A percentile compares a stretch with the other conserved stretches of the same genome.
Conservation (phyloP, 2,797 vertebrate species). For the Hydrolagus colliei region DNA sequence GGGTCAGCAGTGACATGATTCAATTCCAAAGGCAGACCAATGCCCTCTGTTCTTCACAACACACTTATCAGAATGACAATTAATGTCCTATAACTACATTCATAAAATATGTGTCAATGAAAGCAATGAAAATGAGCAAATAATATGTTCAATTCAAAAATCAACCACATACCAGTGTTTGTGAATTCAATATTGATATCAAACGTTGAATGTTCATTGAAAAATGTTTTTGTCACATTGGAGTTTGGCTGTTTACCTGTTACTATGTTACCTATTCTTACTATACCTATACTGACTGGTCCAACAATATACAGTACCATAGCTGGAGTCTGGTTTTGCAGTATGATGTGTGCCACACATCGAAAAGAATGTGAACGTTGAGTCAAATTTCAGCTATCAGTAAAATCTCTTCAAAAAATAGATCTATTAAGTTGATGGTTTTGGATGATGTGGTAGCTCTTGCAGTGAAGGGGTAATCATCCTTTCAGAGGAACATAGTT, state of each 20-base stretch:
- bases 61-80: neutral
- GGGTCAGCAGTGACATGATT: neutral
- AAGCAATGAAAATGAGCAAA: neutral
- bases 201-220: neutral
- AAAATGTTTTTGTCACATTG: neutral
- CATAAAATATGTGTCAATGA: neutral
- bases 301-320: neutral
- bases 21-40: slow-evolving; percentile 10
- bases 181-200: neutral
- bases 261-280: neutral
- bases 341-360: neutral
- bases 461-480: too few species aligned
- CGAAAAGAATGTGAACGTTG: neutral
- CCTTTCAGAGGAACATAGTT: neutral
- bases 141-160: neutral
- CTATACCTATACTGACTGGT: neutral
- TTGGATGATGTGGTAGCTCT: neutral
- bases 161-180: neutral
- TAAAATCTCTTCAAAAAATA: neutral
- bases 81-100: slow-evolving; percentile 1
- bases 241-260: neutral
- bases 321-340: neutral
- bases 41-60: slow-evolving; percentile 5
- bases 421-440: neutral
- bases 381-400: neutral